Evolutionary conservation across 1,140 invertebrate genomes (phyloP).

Genomic region (Drosophila lowei): DNA sequence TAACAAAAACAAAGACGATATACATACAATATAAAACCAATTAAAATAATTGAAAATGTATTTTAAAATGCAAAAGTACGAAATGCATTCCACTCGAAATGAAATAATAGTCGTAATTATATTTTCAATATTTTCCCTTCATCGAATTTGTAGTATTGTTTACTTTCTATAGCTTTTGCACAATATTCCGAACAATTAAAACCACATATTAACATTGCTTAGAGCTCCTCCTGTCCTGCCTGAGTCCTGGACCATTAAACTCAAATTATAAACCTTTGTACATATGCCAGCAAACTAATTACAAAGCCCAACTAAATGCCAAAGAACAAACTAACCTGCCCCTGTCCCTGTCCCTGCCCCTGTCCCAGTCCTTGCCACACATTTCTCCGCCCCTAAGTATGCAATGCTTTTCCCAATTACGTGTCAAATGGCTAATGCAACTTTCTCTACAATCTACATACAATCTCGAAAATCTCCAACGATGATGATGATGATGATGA

Average conservation of each 20-base stretch:
- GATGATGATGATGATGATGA: background rate
- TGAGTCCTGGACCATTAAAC: slow-evolving; percentile 30
- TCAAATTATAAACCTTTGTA: slow-evolving; percentile 48
- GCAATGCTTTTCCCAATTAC: slow-evolving; percentile 38
- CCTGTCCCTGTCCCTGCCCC: background rate
- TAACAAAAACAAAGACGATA: no score
- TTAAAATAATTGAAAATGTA: no score
- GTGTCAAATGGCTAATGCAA: slow-evolving; percentile 54
- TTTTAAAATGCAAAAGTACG: background rate
- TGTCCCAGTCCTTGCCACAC: background rate
- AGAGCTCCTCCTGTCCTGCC: slow-evolving; percentile 15
- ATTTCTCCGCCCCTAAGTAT: slow-evolving; percentile 20
- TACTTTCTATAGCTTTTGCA: slow-evolving; percentile 50
- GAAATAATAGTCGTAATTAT: background rate
- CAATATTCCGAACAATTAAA: slow-evolving; percentile 6
- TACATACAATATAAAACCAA: no score
- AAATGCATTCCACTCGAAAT: background rate
- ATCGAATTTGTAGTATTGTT: slow-evolving; percentile 35
- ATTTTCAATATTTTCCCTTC: slow-evolving; percentile 3
- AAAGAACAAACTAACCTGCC: slow-evolving; percentile 16
- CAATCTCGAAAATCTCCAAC: slow-evolving; percentile 7
- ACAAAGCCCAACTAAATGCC: slow-evolving; percentile 36
- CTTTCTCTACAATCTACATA: slow-evolving; percentile 35
- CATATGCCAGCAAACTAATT: slow-evolving; percentile 46
- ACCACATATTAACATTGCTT: slow-evolving; percentile 11